Evolutionary conservation across 2,113 vertebrate species (phyloP).

Genomic region (Sterrhoptilus dennistouni): DNA sequence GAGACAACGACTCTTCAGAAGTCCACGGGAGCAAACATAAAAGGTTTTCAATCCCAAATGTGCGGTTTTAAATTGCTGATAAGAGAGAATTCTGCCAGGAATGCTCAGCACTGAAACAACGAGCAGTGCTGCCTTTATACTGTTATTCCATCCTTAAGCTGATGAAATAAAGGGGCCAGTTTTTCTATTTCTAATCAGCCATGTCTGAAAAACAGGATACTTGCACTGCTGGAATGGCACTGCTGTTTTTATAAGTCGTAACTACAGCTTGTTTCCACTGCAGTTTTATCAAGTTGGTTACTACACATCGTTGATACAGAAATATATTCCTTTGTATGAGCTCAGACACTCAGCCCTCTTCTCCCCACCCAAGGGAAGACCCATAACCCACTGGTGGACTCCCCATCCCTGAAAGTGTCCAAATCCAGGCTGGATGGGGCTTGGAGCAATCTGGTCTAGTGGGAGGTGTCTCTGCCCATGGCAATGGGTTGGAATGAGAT

Average conservation of each 20-base stretch:
- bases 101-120: background rate
- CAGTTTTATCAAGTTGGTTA: background rate
- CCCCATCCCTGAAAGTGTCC: background rate
- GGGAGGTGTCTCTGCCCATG: background rate
- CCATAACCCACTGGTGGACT: background rate
- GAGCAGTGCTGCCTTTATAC: background rate
- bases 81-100: constrained; percentile 10
- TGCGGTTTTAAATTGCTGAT: background rate
- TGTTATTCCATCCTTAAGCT: background rate
- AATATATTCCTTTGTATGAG: background rate
- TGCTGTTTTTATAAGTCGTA: background rate
- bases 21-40: background rate
- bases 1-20: background rate
- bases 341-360: background rate
- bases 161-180: background rate
- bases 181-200: constrained; percentile 24
- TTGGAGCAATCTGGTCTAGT: background rate
- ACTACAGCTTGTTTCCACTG: background rate
- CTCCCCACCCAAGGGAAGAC: background rate
- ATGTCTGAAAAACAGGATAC: constrained; percentile 31
- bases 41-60: background rate
- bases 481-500: background rate
- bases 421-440: background rate
- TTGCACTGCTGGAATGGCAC: constrained; percentile 12
- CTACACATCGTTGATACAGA: background rate